These are phyloP conservation scores for Lepidurus apus DNA, from an alignment of 1,140 invertebrate genomes.

Conservation along the genomic window DNA sequence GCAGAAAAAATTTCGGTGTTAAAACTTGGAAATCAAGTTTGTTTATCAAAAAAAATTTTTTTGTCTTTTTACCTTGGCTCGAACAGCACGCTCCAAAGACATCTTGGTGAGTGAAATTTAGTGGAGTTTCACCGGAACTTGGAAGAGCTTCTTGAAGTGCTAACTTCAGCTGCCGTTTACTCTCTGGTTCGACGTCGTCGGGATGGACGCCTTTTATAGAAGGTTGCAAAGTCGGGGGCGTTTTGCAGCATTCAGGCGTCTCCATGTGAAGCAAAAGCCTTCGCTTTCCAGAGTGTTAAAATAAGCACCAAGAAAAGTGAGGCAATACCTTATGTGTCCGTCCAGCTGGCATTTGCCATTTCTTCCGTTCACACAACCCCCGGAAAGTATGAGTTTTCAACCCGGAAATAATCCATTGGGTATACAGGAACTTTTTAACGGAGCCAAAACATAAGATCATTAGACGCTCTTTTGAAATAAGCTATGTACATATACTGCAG, in stretches of 20 bases:
- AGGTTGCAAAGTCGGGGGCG: not conserved
- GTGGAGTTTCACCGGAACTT: not conserved
- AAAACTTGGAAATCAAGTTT: not conserved
- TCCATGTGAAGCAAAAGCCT: not conserved
- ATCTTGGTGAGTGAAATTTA: not conserved
- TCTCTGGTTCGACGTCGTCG: not conserved
- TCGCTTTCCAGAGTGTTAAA: not conserved
- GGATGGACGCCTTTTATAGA: constrained; percentile 15
- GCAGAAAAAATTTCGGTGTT: constrained; percentile 37
- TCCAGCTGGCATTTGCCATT: not conserved
- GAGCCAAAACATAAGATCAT: too few species aligned
- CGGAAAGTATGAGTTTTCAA: not conserved
- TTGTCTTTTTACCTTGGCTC: not conserved
- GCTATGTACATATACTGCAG: not conserved
- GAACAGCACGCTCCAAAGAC: constrained; percentile 29
- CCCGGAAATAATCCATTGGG: not conserved
- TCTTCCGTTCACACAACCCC: not conserved
- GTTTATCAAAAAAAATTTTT: not conserved
- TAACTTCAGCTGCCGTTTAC: not conserved
- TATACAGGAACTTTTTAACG: not conserved
- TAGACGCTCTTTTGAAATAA: not conserved
- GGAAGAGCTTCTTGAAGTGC: not conserved
- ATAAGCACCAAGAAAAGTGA: constrained; percentile 9
- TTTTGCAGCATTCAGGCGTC: not conserved
- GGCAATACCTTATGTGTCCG: constrained; percentile 13